phyloP scores from a whole-genome alignment of 35 echinoderm and acorn worm species.

The Strongylocentrotus purpuratus region DNA sequence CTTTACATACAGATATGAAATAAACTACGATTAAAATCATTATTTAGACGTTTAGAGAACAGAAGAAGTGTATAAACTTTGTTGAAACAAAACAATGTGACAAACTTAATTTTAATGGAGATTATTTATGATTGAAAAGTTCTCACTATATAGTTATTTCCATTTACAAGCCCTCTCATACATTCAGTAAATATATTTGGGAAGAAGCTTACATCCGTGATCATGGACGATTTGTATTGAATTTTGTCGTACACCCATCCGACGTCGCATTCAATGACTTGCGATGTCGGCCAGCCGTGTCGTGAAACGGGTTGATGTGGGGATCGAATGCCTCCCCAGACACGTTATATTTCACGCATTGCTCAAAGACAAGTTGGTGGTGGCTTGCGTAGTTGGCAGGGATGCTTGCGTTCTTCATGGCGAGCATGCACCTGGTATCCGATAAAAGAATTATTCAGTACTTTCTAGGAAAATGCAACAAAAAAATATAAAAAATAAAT shows the following conservation, averaged over 20 bases:
- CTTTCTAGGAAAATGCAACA: background rate
- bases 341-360: slow-evolving; percentile 66
- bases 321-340: slow-evolving; percentile 32
- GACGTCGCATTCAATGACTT: slow-evolving; percentile 56
- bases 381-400: slow-evolving; percentile 12
- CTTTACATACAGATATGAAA: too few species aligned
- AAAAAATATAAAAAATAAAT: too few species aligned
- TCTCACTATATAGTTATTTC: too few species aligned
- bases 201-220: slow-evolving; percentile 56
- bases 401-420: slow-evolving; percentile 59
- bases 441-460: background rate
- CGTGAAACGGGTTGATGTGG: background rate
- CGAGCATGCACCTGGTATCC: background rate
- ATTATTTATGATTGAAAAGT: too few species aligned
- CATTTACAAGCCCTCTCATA: too few species aligned
- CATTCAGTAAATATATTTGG: too few species aligned
- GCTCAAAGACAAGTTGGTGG: background rate
- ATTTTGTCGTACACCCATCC: slow-evolving; percentile 73
- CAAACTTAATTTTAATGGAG: too few species aligned
- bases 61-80: too few species aligned
- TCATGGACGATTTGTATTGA: slow-evolving; percentile 68
- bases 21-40: too few species aligned
- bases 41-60: too few species aligned
- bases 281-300: background rate
- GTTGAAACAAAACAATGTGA: too few species aligned